Evolutionary conservation across 1,140 invertebrate genomes (phyloP).

Genomic region (Aphelenchoides fujianensis): DNA sequence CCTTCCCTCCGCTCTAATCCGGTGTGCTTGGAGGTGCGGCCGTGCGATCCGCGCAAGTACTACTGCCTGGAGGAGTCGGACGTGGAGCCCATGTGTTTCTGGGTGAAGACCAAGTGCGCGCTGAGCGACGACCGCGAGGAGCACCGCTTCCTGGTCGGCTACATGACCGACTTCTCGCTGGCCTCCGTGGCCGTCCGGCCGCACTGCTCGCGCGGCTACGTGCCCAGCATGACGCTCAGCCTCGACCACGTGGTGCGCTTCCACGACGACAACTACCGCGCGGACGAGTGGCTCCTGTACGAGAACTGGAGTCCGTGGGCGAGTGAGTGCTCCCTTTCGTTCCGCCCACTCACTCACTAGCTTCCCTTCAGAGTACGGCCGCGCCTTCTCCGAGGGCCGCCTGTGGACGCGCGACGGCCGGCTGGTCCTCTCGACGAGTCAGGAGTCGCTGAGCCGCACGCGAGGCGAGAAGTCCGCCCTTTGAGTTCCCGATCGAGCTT

Average conservation of each 20-base stretch:
- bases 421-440: constrained; percentile 22
- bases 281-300: constrained; percentile 56
- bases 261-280: constrained; percentile 45
- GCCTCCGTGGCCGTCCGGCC: constrained; percentile 28
- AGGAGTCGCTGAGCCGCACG: constrained; percentile 29
- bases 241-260: constrained; percentile 50
- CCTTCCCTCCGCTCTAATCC: constrained; percentile 5
- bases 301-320: constrained; percentile 42
- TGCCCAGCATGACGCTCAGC: constrained; percentile 46
- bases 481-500: neutral
- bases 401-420: constrained; percentile 30
- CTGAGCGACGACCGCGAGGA: constrained; percentile 36
- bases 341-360: neutral
- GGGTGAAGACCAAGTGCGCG: constrained; percentile 4
- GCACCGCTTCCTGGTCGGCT: constrained; percentile 40
- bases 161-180: constrained; percentile 15
- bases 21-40: constrained; percentile 15
- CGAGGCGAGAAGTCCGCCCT: constrained; percentile 15
- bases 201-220: constrained; percentile 35
- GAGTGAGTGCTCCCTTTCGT: constrained; percentile 16
- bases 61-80: neutral
- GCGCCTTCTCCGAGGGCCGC: constrained; percentile 29
- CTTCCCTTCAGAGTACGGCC: constrained; percentile 20
- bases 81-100: constrained; percentile 1
- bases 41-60: neutral